Base-by-base conservation (phyloP, 2,797 vertebrate genomes). In the Gallinago stenura region DNA sequence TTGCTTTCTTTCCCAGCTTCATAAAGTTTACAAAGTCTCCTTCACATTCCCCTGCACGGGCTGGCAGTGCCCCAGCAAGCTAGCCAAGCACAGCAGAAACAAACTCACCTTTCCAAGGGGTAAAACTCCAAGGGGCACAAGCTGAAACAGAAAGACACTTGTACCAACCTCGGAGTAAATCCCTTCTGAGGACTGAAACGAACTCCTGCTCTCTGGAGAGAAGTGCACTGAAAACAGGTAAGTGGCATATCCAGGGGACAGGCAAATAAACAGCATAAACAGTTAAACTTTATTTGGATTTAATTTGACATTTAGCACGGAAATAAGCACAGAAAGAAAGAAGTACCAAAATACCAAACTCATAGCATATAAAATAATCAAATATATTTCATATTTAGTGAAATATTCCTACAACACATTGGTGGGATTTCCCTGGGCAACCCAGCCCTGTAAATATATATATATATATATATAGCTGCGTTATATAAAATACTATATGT, bases 231-330 rank as follows among this genome's bases (percentile, higher is more conserved):
- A 31, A 79, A 85, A 30, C 7, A 64, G 48, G 26, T 39, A 48
- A 30, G 9, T 41, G 53, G 13, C 11, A 17, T 16, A 56, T 35
- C 53, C 53, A 77, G 41, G 37, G 76, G 48, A 82, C 88, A 95
- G 71, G 50, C 60, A 89, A 93, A 83, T 37, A 87, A 91, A 93
- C 79, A 57, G 65, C 66, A 83, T 71, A 80, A 79, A 87, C 51
- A 37, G 57, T 90, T 70, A 53, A 87, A 94, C 95, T 97, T 98
- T 97, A 98, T 98, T 98, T 90, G 88, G 96, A 91, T 95, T 97
- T 81, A 89, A 77, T 96, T 93, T 97, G 65, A 98, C 97, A 97
- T 94, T 93, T 78, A 96, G 81, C 93, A 98, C 88, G 95, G 89
- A 79, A 93, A 94, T 94, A 97, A 96, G 97, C 93, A 97, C 95